Conservation (phyloP, 2,888 invertebrate species). For the Corbicula japonica region DNA sequence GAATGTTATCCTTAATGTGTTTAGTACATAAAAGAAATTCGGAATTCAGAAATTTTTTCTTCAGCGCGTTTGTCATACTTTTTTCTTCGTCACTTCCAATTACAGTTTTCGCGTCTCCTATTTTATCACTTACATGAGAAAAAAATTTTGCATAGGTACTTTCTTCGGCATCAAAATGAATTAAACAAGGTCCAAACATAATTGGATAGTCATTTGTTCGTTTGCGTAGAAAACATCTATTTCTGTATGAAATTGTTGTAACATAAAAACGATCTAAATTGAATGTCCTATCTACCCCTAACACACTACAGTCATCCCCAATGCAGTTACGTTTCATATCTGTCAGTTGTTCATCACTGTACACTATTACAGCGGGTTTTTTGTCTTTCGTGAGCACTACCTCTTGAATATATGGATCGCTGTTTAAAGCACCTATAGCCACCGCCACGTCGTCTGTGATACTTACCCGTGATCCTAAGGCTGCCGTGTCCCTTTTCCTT, state of each 20-base stretch:
- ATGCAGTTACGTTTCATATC: conserved; percentile 22
- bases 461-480: background rate
- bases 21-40: conserved; percentile 21
- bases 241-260: conserved; percentile 28
- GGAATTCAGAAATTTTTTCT: conserved; percentile 5
- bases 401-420: conserved; percentile 13
- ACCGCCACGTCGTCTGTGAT: background rate
- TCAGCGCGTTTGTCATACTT: conserved; percentile 42
- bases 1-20: conserved; percentile 48
- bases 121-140: conserved; percentile 22
- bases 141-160: conserved; percentile 41
- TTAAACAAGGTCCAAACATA: conserved; percentile 27
- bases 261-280: conserved; percentile 40
- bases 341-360: conserved; percentile 5
- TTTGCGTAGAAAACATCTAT: conserved; percentile 9
- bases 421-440: background rate
- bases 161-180: conserved; percentile 39
- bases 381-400: conserved; percentile 22
- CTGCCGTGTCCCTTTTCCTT: background rate
- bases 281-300: conserved; percentile 48
- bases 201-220: conserved; percentile 32
- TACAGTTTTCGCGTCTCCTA: conserved; percentile 2
- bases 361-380: conserved; percentile 18
- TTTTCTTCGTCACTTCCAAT: conserved; percentile 45
- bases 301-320: conserved; percentile 12